Evolutionary conservation across 2,888 invertebrate genomes (phyloP).

Genomic region (Hydraecia micacea): DNA sequence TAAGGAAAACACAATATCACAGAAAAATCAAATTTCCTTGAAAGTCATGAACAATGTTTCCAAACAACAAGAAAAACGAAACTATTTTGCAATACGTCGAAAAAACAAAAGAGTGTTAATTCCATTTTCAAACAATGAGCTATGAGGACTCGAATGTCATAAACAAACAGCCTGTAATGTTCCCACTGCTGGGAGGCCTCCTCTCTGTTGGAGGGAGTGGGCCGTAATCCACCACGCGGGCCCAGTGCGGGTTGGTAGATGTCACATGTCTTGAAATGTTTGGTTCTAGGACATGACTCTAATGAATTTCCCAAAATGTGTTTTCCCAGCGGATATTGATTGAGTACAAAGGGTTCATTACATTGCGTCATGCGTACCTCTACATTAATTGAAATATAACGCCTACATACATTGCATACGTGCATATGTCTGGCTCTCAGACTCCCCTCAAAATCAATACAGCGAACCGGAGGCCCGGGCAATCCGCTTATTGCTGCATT

Average conservation of each 20-base stretch:
- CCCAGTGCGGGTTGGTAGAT: neutral
- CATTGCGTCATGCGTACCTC: conserved; percentile 1
- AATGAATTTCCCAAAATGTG: conserved; percentile 28
- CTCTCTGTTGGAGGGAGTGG: neutral
- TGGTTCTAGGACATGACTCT: too few relatives aligned
- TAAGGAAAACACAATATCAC: neutral
- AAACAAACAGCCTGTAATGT: neutral
- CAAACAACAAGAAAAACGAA: conserved; percentile 7
- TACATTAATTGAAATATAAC: conserved; percentile 28
- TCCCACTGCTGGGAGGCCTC: neutral
- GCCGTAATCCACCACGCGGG: neutral
- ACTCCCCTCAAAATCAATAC: conserved; percentile 48
- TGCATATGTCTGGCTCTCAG: conserved; percentile 19
- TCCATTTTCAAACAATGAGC: conserved; percentile 36
- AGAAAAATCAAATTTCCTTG: conserved; percentile 2
- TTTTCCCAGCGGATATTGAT: neutral
- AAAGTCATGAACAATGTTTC: conserved; percentile 5
- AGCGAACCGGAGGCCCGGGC: conserved; percentile 24
- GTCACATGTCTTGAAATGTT: neutral
- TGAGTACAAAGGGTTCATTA: conserved; percentile 7
- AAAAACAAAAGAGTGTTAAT: conserved; percentile 12
- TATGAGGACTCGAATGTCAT: neutral
- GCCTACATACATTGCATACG: conserved; percentile 5
- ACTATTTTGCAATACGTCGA: conserved; percentile 6
- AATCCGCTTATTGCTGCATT: conserved; percentile 7